Conservation (phyloP, 2,113 vertebrate genomes). For the Macquaria ambigua region DNA sequence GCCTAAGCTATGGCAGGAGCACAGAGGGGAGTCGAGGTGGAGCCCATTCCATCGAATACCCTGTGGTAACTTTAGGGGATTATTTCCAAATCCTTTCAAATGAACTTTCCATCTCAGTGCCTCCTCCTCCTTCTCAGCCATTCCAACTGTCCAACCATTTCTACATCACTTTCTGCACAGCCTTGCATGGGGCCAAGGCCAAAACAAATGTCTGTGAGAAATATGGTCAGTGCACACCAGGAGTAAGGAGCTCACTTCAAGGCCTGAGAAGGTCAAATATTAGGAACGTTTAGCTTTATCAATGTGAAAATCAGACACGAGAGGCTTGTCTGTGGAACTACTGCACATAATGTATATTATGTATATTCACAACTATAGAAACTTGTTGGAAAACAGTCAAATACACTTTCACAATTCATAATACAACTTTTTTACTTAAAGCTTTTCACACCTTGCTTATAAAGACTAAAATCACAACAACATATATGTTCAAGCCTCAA, state of each 20-base stretch:
- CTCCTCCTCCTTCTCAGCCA: slow-evolving; percentile 83
- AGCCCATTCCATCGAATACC: slow-evolving; percentile 74
- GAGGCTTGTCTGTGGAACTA: background rate
- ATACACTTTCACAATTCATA: background rate
- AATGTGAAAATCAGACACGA: background rate
- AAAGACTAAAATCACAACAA: slow-evolving; percentile 1
- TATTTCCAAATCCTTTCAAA: slow-evolving; percentile 85
- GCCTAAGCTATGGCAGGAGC: slow-evolving; percentile 32
- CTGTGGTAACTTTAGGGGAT: slow-evolving; percentile 84
- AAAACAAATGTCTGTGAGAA: slow-evolving; percentile 75
- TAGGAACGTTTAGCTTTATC: background rate
- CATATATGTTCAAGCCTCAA: background rate
- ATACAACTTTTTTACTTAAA: no score
- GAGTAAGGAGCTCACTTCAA: slow-evolving; percentile 16
- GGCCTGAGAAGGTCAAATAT: slow-evolving; percentile 44
- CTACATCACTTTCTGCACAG: slow-evolving; percentile 86
- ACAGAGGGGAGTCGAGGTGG: slow-evolving; percentile 67
- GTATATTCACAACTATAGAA: background rate
- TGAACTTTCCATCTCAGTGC: slow-evolving; percentile 83
- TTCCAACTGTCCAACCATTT: slow-evolving; percentile 86
- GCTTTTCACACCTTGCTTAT: background rate
- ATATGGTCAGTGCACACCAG: slow-evolving; percentile 41
- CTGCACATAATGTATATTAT: background rate
- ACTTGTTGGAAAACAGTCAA: background rate
- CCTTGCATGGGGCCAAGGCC: slow-evolving; percentile 47